Conservation (phyloP, 2,888 invertebrate genomes). For the Lycia hirtaria region DNA sequence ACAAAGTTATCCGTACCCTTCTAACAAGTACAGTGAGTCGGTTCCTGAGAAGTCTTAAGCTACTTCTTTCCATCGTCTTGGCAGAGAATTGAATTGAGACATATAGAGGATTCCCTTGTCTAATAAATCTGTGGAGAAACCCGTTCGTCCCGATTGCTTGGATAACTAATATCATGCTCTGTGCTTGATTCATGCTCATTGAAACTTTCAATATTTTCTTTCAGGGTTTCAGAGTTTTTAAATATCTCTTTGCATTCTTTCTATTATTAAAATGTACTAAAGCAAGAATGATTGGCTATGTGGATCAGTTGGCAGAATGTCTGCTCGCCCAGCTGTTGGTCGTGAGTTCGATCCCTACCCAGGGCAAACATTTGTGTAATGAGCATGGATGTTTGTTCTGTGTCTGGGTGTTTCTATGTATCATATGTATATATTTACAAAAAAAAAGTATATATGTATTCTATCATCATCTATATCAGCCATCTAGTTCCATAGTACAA, state of each 20-base stretch:
- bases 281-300: too few relatives aligned
- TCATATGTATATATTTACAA: too few relatives aligned
- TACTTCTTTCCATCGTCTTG: slow-evolving; percentile 36
- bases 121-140: slow-evolving; percentile 48
- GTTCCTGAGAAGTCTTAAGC: slow-evolving; percentile 29
- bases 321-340: too few relatives aligned
- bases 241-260: neutral
- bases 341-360: too few relatives aligned
- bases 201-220: slow-evolving; percentile 20
- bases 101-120: slow-evolving; percentile 47
- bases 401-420: too few relatives aligned
- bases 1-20: slow-evolving; percentile 6
- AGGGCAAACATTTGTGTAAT: too few relatives aligned
- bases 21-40: slow-evolving; percentile 16
- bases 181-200: slow-evolving; percentile 17
- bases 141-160: slow-evolving; percentile 36
- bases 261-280: slow-evolving; percentile 20
- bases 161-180: slow-evolving; percentile 22
- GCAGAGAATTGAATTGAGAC: slow-evolving; percentile 50
- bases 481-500: too few relatives aligned
- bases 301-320: too few relatives aligned
- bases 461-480: too few relatives aligned
- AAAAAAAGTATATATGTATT: too few relatives aligned
- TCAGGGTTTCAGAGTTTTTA: neutral
- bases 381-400: too few relatives aligned